Evolutionary conservation across 2,888 invertebrate genomes (phyloP).

Genomic region (Stegophylla sp.): DNA sequence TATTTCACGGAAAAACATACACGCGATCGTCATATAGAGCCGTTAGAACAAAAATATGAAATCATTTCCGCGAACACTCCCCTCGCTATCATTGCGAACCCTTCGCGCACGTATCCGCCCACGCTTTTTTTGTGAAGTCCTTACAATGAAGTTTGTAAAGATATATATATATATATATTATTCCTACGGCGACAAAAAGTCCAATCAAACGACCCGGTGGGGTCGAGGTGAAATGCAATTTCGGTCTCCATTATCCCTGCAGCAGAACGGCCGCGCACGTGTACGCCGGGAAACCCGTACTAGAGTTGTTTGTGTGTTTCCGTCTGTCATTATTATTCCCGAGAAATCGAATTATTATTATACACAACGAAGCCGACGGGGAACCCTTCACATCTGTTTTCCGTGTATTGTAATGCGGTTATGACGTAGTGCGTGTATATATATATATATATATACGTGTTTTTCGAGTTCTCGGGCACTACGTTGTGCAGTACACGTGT

Average conservation of each 20-base stretch:
- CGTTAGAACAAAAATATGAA: no score
- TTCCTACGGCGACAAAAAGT: not conserved
- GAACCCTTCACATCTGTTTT: constrained; percentile 13
- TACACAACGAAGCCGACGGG: not conserved
- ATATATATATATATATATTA: no score
- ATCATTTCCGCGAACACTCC: no score
- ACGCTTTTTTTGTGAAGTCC: constrained; percentile 14
- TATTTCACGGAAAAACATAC: no score
- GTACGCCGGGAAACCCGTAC: no score
- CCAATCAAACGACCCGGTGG: not conserved
- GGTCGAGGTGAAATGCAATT: not conserved
- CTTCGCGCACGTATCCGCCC: not conserved
- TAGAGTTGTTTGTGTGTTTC: no score
- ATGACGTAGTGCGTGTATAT: no score
- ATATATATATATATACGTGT: no score
- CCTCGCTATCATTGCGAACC: not conserved
- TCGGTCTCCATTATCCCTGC: not conserved
- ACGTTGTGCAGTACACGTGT: not conserved
- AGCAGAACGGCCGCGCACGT: not conserved
- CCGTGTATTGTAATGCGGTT: not conserved
- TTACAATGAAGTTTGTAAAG: no score
- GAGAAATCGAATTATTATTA: constrained; percentile 13
- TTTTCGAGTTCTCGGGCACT: no score
- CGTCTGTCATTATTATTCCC: not conserved
- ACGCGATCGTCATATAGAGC: no score